Conservation (phyloP, 2,888 invertebrate species). For the Sinentomon sp. region DNA sequence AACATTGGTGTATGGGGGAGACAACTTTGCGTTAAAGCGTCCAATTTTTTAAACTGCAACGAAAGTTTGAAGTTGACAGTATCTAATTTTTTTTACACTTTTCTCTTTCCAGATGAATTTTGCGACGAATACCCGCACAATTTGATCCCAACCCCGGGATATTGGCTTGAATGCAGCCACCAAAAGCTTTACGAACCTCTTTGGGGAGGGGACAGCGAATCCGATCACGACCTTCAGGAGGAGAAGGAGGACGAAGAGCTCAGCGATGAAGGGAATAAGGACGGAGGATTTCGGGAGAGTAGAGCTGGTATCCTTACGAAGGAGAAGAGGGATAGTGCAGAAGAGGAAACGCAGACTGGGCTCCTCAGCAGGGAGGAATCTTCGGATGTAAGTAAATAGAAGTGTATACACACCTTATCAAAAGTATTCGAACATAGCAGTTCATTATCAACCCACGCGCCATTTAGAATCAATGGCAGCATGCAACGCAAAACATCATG, state of each 20-base stretch:
- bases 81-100: slow-evolving; percentile 1
- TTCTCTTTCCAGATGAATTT: slow-evolving; percentile 43
- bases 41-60: too few relatives aligned
- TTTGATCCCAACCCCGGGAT: slow-evolving; percentile 67
- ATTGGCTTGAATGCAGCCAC: slow-evolving; percentile 86
- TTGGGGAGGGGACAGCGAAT: slow-evolving; percentile 66
- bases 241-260: slow-evolving; percentile 16
- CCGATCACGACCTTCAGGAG: slow-evolving; percentile 37
- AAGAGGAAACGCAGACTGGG: slow-evolving; percentile 11
- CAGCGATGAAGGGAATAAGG: slow-evolving; percentile 13
- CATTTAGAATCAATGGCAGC: too few relatives aligned
- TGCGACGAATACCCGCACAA: slow-evolving; percentile 80
- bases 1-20: too few relatives aligned
- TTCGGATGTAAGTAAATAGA: slow-evolving; percentile 14
- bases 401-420: too few relatives aligned
- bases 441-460: too few relatives aligned
- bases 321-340: slow-evolving; percentile 13
- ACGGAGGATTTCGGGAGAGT: slow-evolving; percentile 20
- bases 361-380: slow-evolving; percentile 12
- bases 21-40: too few relatives aligned
- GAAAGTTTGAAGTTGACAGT: too few relatives aligned
- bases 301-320: slow-evolving; percentile 11
- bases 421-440: too few relatives aligned
- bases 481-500: too few relatives aligned
- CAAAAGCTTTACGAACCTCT: slow-evolving; percentile 61